Evolutionary conservation across 2,888 invertebrate genomes (phyloP), one percentile per base, ranked within the genome.

Genomic region (Terebella lapidaria): DNA sequence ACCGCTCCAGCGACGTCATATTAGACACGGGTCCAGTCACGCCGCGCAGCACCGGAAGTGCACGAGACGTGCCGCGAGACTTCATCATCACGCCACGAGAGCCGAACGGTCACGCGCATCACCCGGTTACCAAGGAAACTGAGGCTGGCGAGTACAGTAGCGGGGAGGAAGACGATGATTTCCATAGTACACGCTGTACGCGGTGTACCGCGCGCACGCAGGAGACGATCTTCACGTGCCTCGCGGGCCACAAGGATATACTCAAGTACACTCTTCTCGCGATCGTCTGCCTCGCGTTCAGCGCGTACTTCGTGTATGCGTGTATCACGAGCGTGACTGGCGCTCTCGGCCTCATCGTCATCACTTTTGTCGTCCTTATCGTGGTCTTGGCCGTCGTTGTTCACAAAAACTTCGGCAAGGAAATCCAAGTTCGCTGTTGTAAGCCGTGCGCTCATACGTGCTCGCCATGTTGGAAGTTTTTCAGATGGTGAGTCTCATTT

Each of bases 221-320:
- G 22, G 55, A 22, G 35, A 24, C 55, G 22, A 10, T 30, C 35
- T 22, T n/a, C 22, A 20, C 22, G 20, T 30, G 20, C 26, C n/a
- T 49, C 24, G 49, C 18, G 18, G 5, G 49, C 10, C 49, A 49
- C 24, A 49, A 22, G 15, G 49, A n/a, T 5, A 49, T 20, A 24
- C 27, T 59, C 47, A 59, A 59, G 55, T 45, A 35, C 18, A 24
- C 30, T 3, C 26, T 46, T n/a, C 22, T 55, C 28, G 30, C 18
- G 3, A 25, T 60, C n/a, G 30, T 51, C 4, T 10, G 24, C n/a
- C 26, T 60, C 10, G 28, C 35, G 25, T 60, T 25, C 60, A 29
- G 22, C 56, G 35, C 52, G n/a, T 60, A 57, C 52, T 57, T 60
- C 51, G 51, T 30, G 20, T 60, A 30, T 27, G 60, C 60, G 20